phyloP scores from a whole-genome alignment of 2,113 vertebrate genomes.

The Entelurus aequoreus region DNA sequence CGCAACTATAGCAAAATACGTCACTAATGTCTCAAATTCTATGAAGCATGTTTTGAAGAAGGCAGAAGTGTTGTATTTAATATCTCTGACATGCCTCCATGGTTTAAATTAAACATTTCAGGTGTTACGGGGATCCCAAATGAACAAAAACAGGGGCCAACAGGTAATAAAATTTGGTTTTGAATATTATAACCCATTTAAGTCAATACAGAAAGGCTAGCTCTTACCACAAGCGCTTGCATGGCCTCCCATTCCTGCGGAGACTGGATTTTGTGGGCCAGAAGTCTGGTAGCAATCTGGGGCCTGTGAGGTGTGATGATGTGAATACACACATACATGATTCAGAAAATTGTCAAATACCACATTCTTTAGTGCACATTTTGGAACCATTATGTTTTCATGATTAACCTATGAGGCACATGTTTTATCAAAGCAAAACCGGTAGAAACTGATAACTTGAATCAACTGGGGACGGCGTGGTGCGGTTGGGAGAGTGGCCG shows the following conservation, averaged over 20 bases:
- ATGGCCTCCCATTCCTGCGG: constrained; percentile 97
- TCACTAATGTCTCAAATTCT: no score
- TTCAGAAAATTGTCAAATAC: background rate
- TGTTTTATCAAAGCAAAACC: background rate
- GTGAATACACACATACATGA: background rate
- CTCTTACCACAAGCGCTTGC: constrained; percentile 87
- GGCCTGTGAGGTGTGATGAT: constrained; percentile 67
- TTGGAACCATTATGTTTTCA: background rate
- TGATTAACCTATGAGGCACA: background rate
- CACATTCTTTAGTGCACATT: background rate
- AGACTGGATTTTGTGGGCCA: constrained; percentile 98
- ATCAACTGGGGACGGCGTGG: background rate
- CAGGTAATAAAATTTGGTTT: no score
- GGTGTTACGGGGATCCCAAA: no score
- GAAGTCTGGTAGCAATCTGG: constrained; percentile 88
- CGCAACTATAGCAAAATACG: no score
- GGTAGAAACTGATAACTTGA: background rate
- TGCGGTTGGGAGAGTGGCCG: no score
- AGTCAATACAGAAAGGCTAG: background rate
- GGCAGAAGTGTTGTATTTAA: no score
- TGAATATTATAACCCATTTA: no score
- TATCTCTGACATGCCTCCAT: no score
- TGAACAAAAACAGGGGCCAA: no score
- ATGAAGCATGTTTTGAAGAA: no score
- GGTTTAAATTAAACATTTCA: no score